phyloP scores from a whole-genome alignment of 2,888 invertebrate species.

The Phyllotreta striolata region DNA sequence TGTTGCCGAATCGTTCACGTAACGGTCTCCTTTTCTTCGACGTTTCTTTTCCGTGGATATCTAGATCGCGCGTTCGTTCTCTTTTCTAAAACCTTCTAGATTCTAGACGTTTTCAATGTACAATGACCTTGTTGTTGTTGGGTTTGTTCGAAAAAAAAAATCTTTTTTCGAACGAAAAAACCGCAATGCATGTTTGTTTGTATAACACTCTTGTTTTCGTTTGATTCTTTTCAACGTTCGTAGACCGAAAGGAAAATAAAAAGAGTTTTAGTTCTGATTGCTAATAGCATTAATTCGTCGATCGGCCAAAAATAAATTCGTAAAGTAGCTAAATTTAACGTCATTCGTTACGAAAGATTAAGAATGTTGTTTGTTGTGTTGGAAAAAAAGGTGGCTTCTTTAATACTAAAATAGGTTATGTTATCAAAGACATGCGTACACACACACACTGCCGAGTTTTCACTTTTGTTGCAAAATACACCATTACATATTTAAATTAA shows the following conservation, averaged over 20 bases:
- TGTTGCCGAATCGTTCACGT: constrained; percentile 55
- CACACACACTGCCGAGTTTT: too few species aligned
- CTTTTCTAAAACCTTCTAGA: constrained; percentile 51
- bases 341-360: constrained; percentile 28
- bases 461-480: too few species aligned
- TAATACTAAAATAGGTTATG: too few species aligned
- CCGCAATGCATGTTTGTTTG: too few species aligned
- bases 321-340: constrained; percentile 31
- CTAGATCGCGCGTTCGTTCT: constrained; percentile 55
- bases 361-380: constrained; percentile 15
- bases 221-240: too few species aligned
- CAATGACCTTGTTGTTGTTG: constrained; percentile 49
- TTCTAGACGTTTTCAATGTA: constrained; percentile 49
- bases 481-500: too few species aligned
- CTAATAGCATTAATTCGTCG: constrained; percentile 22
- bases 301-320: constrained; percentile 34
- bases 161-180: constrained; percentile 19
- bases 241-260: too few species aligned
- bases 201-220: too few species aligned
- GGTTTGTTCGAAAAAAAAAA: constrained; percentile 24
- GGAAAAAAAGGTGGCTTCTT: background rate
- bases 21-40: constrained; percentile 56
- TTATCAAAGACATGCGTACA: too few species aligned
- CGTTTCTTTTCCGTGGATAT: constrained; percentile 55
- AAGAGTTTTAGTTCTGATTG: too few species aligned